Evolutionary conservation across 2,113 vertebrate genomes (phyloP), one percentile per base, ranked within the genome.

Genomic region (Terrapene triunguis): DNA sequence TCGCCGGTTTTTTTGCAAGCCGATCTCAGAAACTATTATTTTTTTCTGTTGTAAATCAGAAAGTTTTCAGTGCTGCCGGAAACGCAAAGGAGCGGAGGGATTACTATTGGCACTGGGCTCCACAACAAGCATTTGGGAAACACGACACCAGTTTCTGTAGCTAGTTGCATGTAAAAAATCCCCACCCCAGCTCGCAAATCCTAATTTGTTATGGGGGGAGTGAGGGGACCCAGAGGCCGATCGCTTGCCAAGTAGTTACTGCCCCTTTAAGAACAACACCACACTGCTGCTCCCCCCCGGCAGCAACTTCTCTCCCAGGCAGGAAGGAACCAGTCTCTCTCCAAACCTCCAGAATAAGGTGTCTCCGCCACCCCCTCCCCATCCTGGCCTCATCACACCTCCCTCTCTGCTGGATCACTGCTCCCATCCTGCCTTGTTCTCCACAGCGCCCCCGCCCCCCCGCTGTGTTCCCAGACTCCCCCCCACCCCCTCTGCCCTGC

Each of bases 351-450:
- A 8, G 65, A 69, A 25, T 4, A 50, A 72, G 78, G 89, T 5
- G 21, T 27, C 78, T 32, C 55, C 24, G 1, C 21, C 57, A 1
- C 44, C 0, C 0, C 54, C 53, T 10, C 27, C 65, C 89, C 17
- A 17, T 25, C n/a, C 35, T 16, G 4, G 85, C 85, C 81, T 27
- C 59, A 79, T 54, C 51, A 79, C 85, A 83, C 81, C 50, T 78
- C 84, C n/a, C 69, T 72, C 35, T 29, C 16, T 1, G 21, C 29
- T 48, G 83, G 57, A 54, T 87, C 74, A 38, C 57, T 82, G 27
- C 54, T 69, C 80, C 74, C 85, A 3, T 27, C 76, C 53, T 42
- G 53, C 25, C 44, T 79, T 42, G 51, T 89, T 57, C 80, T 10
- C 62, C 32, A 27, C 62, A 74, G 94, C 47, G 65, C 13, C 91